Evolutionary conservation across 2,888 invertebrate species (phyloP).

Genomic region (Tinea semifulvella): DNA sequence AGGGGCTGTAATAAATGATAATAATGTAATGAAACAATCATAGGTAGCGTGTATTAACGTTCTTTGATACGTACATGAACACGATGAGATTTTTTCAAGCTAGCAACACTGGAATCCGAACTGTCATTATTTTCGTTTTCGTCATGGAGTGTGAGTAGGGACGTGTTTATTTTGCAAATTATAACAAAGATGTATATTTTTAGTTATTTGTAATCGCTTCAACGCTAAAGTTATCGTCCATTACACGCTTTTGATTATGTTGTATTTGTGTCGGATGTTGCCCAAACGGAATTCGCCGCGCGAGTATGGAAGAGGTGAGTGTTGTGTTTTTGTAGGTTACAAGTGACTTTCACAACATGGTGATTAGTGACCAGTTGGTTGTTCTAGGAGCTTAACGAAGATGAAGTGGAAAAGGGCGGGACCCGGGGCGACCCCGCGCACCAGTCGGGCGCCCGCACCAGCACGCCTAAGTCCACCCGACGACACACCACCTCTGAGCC

Average conservation of each 20-base stretch:
- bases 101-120: background rate
- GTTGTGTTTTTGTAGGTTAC: slow-evolving; percentile 19
- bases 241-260: slow-evolving; percentile 32
- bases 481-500: background rate
- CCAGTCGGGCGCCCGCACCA: background rate
- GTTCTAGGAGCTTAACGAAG: slow-evolving; percentile 57
- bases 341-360: background rate
- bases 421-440: slow-evolving; percentile 20
- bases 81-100: background rate
- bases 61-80: too few relatives aligned
- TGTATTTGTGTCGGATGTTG: slow-evolving; percentile 45
- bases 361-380: slow-evolving; percentile 4
- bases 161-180: slow-evolving; percentile 9
- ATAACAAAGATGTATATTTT: slow-evolving; percentile 1
- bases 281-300: slow-evolving; percentile 46
- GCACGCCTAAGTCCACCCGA: background rate
- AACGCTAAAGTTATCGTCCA: slow-evolving; percentile 1
- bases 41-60: too few relatives aligned
- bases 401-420: slow-evolving; percentile 46
- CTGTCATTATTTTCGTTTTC: slow-evolving; percentile 5
- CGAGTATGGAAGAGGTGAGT: slow-evolving; percentile 58
- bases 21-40: too few relatives aligned
- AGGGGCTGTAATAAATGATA: too few relatives aligned
- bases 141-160: slow-evolving; percentile 3
- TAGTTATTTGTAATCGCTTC: slow-evolving; percentile 3